Percentiles rank a stretch among this genome's conserved stretches.
Evolutionary conservation across 2,888 invertebrate genomes (phyloP).

Genomic region (Acrobasis repandana): DNA sequence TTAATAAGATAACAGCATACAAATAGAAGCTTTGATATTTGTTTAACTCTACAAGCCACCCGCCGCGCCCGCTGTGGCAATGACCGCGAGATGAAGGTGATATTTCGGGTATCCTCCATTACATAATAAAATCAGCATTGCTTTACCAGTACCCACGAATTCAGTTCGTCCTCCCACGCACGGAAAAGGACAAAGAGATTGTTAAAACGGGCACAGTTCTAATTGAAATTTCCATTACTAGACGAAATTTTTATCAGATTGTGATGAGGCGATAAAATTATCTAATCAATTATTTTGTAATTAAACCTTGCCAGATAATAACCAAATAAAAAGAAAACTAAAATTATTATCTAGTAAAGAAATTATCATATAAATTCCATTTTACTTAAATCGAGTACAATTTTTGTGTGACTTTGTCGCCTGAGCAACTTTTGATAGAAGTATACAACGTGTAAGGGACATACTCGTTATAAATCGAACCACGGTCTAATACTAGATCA

Average conservation of each 20-base stretch:
- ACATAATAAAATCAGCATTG: conserved; percentile 23
- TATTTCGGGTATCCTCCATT: conserved; percentile 29
- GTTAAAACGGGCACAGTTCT: not conserved
- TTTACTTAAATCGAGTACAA: not conserved
- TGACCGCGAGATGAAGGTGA: conserved; percentile 43
- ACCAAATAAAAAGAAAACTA: not conserved
- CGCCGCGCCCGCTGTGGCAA: conserved; percentile 41
- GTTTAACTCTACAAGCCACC: conserved; percentile 28
- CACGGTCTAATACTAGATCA: too few relatives aligned
- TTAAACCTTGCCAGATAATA: not conserved
- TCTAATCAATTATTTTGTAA: not conserved
- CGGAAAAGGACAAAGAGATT: not conserved
- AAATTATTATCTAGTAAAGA: not conserved
- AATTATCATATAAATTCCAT: not conserved
- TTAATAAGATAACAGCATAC: conserved; percentile 8
- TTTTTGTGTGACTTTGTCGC: too few relatives aligned
- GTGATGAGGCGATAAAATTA: not conserved
- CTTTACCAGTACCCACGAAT: not conserved
- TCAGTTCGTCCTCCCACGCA: conserved; percentile 4
- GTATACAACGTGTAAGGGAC: too few relatives aligned
- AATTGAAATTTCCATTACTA: not conserved
- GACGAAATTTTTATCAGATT: not conserved
- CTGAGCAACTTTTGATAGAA: too few relatives aligned
- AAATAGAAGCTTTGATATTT: conserved; percentile 10
- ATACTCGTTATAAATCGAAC: too few relatives aligned